These are phyloP conservation scores for Sorex fumeus DNA, from an alignment of 2,113 vertebrate species.

Conservation along the genomic window DNA sequence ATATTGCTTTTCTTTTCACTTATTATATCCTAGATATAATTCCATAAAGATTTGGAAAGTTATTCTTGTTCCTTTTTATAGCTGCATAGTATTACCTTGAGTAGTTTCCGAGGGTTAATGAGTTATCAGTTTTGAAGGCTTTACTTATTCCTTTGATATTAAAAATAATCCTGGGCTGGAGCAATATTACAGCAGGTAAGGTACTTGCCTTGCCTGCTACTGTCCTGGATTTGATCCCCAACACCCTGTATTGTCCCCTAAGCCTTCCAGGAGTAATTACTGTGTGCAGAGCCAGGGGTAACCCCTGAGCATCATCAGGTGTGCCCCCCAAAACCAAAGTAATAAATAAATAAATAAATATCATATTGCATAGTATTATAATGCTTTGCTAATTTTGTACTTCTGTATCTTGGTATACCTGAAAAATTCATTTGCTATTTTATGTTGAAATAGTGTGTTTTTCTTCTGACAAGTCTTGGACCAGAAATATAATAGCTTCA, in stretches of 20 bases:
- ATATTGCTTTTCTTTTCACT: not conserved
- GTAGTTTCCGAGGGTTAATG: not conserved
- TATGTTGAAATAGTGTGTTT: not conserved
- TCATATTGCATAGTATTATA: not conserved
- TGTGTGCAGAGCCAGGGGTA: no score
- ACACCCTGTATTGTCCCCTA: no score
- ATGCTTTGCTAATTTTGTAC: not conserved
- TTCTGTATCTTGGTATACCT: not conserved
- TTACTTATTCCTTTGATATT: not conserved
- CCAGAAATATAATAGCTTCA: not conserved
- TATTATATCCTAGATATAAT: not conserved
- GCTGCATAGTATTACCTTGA: not conserved
- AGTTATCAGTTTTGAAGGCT: not conserved
- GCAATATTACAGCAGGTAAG: no score
- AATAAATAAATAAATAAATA: no score
- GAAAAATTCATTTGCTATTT: not conserved
- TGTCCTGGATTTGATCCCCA: no score
- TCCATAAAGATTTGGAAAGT: not conserved
- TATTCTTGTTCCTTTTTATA: not conserved
- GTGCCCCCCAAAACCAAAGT: no score
- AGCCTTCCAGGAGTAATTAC: no score
- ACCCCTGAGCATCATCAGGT: no score
- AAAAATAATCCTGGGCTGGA: slow-evolving; percentile 16
- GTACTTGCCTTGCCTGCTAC: no score
- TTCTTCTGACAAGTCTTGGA: not conserved